Percentiles rank a stretch among this genome's conserved stretches.
phyloP scores from a whole-genome alignment of 2,888 invertebrate genomes.

The Capitulum mitella region DNA sequence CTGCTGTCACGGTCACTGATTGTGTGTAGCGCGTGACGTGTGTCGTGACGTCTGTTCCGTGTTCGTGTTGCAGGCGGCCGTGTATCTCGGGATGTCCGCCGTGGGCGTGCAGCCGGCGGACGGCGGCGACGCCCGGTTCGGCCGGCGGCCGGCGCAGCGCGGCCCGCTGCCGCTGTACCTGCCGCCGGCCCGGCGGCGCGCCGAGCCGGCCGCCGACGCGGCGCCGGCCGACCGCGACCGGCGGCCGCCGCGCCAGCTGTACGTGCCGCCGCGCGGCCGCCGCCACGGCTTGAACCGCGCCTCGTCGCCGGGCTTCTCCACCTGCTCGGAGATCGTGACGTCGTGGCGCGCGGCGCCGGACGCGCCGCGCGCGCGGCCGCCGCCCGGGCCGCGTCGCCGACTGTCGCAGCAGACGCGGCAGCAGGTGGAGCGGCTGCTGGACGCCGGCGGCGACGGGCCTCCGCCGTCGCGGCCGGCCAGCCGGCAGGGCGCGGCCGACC shows the following conservation, averaged over 20 bases:
- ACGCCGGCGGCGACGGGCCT: background rate
- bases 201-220: background rate
- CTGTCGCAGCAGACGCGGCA: background rate
- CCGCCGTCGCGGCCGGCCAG: too few relatives aligned
- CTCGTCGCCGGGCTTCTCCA: constrained; percentile 5
- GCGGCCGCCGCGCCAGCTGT: constrained; percentile 29
- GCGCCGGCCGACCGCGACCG: constrained; percentile 7
- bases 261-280: constrained; percentile 29
- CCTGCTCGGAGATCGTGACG: constrained; percentile 5
- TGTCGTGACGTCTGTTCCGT: too few relatives aligned
- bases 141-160: background rate
- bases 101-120: background rate
- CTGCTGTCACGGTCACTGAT: too few relatives aligned
- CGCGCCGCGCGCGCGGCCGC: background rate
- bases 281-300: background rate
- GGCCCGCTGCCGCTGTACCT: background rate
- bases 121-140: background rate
- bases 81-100: background rate
- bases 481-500: background rate
- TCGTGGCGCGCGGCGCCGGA: background rate
- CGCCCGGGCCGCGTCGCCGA: background rate
- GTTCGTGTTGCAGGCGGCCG: background rate
- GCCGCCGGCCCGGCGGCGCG: background rate
- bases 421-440: background rate
- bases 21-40: too few relatives aligned